Percentiles rank a stretch among this genome's conserved stretches.
phyloP scores from a whole-genome alignment of 2,888 invertebrate genomes.

The Acanthosepion lycidas region DNA sequence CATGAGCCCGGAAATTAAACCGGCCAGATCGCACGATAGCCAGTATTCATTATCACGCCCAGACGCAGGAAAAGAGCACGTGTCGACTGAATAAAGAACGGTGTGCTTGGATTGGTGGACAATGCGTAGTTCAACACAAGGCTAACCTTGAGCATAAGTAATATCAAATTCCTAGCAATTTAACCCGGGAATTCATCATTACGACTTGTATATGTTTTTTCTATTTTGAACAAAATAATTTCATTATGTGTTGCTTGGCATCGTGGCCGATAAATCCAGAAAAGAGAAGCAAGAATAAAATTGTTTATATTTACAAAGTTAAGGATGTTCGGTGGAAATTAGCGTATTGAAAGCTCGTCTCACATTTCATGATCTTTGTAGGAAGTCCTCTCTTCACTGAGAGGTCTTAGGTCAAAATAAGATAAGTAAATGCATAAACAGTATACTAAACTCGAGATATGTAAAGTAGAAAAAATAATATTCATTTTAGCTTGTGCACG shows the following conservation, averaged over 20 bases:
- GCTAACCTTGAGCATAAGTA: background rate
- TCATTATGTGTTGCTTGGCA: too few relatives aligned
- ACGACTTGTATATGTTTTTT: background rate
- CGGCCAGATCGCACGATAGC: background rate
- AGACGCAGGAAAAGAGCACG: slow-evolving; percentile 4
- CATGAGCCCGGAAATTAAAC: background rate
- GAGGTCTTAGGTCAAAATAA: too few relatives aligned
- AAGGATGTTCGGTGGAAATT: too few relatives aligned
- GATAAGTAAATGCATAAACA: too few relatives aligned
- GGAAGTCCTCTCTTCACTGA: too few relatives aligned
- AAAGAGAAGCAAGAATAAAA: background rate
- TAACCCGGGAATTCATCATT: background rate
- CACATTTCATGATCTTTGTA: too few relatives aligned
- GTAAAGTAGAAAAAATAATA: too few relatives aligned
- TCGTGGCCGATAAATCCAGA: background rate
- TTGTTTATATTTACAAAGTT: too few relatives aligned
- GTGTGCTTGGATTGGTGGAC: background rate
- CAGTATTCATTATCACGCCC: background rate
- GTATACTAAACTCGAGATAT: too few relatives aligned
- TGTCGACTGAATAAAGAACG: background rate
- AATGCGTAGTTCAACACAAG: background rate
- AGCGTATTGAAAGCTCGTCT: too few relatives aligned
- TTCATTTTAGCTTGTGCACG: too few relatives aligned
- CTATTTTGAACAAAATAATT: background rate
- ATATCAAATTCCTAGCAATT: background rate